Conservation (phyloP, 2,888 invertebrate genomes). For the Stenchaetothrips biformis region DNA sequence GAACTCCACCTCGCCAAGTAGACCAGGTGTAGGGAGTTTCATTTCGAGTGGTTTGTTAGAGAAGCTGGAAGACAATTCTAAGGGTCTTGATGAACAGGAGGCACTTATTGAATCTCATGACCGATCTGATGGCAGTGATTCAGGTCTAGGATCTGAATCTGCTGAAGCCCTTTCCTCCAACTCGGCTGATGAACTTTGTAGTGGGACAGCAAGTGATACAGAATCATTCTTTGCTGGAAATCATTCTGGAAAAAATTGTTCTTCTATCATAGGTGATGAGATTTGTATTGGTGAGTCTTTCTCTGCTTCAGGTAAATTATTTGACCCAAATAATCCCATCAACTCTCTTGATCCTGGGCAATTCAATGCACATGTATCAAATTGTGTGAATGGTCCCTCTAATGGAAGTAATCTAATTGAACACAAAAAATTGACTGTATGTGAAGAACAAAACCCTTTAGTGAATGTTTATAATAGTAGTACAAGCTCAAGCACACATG, state of each 20-base stretch:
- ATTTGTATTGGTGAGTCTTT: not conserved
- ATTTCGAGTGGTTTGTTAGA: not conserved
- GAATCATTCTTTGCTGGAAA: not conserved
- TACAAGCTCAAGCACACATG: too few relatives aligned
- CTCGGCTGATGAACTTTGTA: constrained; percentile 25
- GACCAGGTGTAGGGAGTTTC: not conserved
- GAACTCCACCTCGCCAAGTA: not conserved
- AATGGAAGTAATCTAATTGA: too few relatives aligned
- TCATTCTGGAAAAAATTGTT: not conserved
- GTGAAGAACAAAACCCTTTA: too few relatives aligned
- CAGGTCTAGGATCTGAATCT: constrained; percentile 73
- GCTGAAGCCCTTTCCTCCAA: constrained; percentile 51
- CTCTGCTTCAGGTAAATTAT: not conserved
- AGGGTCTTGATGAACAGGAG: not conserved
- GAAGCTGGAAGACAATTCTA: not conserved
- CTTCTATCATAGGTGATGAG: not conserved
- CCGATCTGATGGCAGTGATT: constrained; percentile 78
- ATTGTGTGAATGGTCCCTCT: too few relatives aligned
- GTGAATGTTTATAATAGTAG: too few relatives aligned
- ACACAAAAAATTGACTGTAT: too few relatives aligned
- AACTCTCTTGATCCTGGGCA: too few relatives aligned
- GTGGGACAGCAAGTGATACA: not conserved
- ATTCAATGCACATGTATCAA: too few relatives aligned
- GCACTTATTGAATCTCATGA: constrained; percentile 33
- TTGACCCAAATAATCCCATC: not conserved